Percentiles rank a stretch among this genome's conserved stretches.
Conservation (phyloP, 2,888 invertebrate species). For the Lepidocyrtinus sp. region DNA sequence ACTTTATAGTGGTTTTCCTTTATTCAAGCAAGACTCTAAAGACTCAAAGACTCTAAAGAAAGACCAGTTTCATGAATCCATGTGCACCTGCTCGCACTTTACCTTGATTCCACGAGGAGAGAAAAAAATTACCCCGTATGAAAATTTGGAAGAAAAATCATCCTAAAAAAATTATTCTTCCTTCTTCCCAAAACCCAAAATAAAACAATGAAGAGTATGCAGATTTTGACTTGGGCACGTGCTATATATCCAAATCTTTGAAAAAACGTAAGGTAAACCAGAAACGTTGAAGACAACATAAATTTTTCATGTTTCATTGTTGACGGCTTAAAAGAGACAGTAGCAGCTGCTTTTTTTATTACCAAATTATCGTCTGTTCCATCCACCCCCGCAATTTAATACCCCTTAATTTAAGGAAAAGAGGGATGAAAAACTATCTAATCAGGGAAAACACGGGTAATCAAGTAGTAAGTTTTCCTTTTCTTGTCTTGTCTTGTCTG, state of each 20-base stretch:
- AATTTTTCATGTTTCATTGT: not conserved
- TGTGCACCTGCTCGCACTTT: not conserved
- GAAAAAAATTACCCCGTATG: constrained; percentile 1
- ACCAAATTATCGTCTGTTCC: not conserved
- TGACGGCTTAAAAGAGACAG: not conserved
- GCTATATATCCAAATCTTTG: not conserved
- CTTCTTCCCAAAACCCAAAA: constrained; percentile 8
- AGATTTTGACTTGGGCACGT: too few relatives aligned
- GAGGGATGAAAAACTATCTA: not conserved
- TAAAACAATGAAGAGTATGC: too few relatives aligned
- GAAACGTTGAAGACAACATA: not conserved
- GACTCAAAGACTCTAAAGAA: not conserved
- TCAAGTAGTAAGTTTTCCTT: constrained; percentile 2
- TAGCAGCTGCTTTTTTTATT: not conserved
- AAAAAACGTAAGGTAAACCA: not conserved
- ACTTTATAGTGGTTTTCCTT: constrained; percentile 15
- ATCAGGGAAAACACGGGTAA: not conserved
- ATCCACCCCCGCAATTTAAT: constrained; percentile 13
- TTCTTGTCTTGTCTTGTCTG: constrained; percentile 1
- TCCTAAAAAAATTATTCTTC: not conserved
- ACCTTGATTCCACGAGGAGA: constrained; percentile 13
- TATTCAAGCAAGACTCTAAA: too few relatives aligned
- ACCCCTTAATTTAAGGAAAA: not conserved
- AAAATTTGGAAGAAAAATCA: not conserved
- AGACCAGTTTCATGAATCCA: constrained; percentile 6